Evolutionary conservation across 2,797 vertebrate genomes (phyloP), one percentile per base, ranked within the genome.

Genomic region (Todus mexicanus): DNA sequence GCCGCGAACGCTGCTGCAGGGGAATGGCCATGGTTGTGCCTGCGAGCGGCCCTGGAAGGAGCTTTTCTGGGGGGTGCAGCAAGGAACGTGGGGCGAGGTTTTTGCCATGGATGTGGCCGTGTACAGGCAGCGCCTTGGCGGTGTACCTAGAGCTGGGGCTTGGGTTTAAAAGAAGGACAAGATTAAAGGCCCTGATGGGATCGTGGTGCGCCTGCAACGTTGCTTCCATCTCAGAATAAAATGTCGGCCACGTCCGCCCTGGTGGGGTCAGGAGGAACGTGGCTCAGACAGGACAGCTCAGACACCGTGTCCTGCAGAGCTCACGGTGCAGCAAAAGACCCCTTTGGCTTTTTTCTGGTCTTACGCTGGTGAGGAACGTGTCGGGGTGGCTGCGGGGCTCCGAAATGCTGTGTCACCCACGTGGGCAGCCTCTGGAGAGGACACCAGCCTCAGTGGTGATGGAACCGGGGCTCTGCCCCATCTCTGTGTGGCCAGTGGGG

Each of bases 401-500:
- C 1, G 3, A 43, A 90, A 25, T 72, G 90, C 88, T 81, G 70
- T 16, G 70, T 92, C 93, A 92, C 57, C 79, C 12, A 3, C 8
- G 22, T 5, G 31, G 79, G 87, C 47, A 66, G 51, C 29, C 56
- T 80, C n/a, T 4, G 1, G 35, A 75, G 68, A 27, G 45, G 73
- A 40, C 3, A 0, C 19, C 4, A 21, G 43, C 15, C n/a, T 0
- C 0, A 15, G n/a, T n/a, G n/a, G n/a, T 21, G 48, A 8, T 42
- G 56, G 27, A 20, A 60, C 22, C 2, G 4, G 40, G 79, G 9
- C 57, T 26, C 21, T 25, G 54, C 54, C 15, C 29, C 26, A 6
- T 22, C 45, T 60, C n/a, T 27, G 40, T 13, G 43, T 25, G 7
- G 48, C n/a, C 54, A 2, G 4, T 0, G 11, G 17, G 25, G 5